A percentile compares a stretch with the other conserved stretches of the same genome.
phyloP scores from a whole-genome alignment of 30 jellyfish, hydroid and myxozoan genomes.

The Pelagia noctiluca region DNA sequence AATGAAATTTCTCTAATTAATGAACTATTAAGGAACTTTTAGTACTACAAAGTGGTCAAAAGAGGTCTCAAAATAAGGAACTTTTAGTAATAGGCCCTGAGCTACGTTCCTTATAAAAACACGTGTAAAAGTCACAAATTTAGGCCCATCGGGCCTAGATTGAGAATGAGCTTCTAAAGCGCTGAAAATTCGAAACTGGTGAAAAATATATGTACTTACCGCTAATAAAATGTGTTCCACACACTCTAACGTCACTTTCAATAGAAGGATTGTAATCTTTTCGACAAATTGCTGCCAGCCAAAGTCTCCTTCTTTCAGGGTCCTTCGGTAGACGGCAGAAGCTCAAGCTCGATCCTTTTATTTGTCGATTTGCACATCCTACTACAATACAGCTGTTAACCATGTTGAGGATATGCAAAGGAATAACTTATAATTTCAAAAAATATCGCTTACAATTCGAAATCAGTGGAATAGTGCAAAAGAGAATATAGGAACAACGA shows the following conservation, averaged over 20 bases:
- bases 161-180: neutral
- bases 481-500: too few species aligned
- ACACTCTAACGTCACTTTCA: neutral
- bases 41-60: too few species aligned
- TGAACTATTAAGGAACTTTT: too few species aligned
- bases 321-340: slow-evolving; percentile 4
- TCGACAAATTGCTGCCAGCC: too few species aligned
- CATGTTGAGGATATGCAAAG: too few species aligned
- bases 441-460: too few species aligned
- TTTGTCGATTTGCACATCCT: neutral
- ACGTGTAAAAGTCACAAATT: neutral
- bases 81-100: too few species aligned
- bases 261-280: neutral
- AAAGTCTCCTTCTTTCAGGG: slow-evolving; percentile 1
- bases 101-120: too few species aligned
- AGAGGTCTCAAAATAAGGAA: too few species aligned
- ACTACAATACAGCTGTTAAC: neutral
- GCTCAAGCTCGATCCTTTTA: neutral
- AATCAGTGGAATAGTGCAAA: too few species aligned
- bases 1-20: too few species aligned
- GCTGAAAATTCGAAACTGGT: neutral
- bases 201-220: neutral
- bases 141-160: neutral
- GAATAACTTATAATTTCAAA: too few species aligned
- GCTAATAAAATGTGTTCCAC: neutral